These are phyloP conservation scores for Xiphophorus maculatus DNA, from an alignment of 2,113 vertebrate species.

Conservation along the genomic window DNA sequence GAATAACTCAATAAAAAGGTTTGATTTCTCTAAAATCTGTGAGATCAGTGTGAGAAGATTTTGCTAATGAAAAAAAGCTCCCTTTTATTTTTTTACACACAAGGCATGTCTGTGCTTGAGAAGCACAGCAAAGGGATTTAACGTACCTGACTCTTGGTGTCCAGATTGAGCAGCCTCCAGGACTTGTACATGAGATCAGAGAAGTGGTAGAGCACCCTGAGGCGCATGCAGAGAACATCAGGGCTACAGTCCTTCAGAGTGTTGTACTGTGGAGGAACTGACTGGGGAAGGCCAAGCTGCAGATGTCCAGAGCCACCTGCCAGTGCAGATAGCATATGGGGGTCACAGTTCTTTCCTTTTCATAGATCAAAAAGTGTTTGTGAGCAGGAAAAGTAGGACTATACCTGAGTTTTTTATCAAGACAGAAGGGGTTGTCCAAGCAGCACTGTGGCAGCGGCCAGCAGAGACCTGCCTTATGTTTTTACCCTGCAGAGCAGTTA, in stretches of 20 bases:
- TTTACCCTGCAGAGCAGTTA: constrained; percentile 78
- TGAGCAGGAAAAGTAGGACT: neutral
- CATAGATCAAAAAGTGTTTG: neutral
- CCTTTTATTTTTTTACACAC: neutral
- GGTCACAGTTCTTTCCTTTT: neutral
- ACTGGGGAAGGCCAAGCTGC: constrained; percentile 79
- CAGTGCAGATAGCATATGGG: constrained; percentile 12
- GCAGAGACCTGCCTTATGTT: constrained; percentile 82
- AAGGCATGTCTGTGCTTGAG: neutral
- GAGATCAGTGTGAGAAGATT: no score
- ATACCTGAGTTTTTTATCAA: constrained; percentile 78
- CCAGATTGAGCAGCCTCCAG: constrained; percentile 83
- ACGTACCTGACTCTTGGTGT: constrained; percentile 72
- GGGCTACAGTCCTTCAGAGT: constrained; percentile 81
- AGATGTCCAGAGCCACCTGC: constrained; percentile 69
- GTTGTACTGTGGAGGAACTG: constrained; percentile 81
- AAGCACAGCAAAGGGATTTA: constrained; percentile 4
- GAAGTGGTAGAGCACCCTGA: constrained; percentile 82
- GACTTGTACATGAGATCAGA: constrained; percentile 87
- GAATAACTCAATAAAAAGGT: no score
- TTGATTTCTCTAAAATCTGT: no score
- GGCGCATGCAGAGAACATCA: constrained; percentile 75
- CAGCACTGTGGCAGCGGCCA: constrained; percentile 83
- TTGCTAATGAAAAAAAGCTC: neutral
- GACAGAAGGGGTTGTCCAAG: constrained; percentile 81